Conservation (phyloP, 2,113 vertebrate species). For the Orthonyx spaldingii region DNA sequence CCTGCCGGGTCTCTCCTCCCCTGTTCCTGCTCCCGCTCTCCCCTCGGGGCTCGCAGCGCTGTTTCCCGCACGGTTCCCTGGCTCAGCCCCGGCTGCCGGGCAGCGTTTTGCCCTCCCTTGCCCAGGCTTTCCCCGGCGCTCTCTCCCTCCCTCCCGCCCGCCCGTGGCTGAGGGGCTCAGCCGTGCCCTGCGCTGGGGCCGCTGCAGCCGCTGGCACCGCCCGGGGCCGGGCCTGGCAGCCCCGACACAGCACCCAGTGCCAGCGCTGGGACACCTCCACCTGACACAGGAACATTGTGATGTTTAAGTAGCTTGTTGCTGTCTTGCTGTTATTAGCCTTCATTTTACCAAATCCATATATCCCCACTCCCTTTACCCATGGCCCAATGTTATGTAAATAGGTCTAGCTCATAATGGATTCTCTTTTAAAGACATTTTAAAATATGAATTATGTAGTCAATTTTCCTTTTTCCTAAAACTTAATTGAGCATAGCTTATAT, state of each 20-base stretch:
- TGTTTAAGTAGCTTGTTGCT: not conserved
- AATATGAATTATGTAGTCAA: not conserved
- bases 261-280: accelerated
- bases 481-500: not conserved
- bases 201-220: not conserved
- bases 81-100: not conserved
- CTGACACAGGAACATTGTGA: no score
- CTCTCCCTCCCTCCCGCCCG: not conserved
- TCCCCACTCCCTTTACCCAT: not conserved
- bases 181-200: not conserved
- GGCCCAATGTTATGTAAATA: not conserved
- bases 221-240: not conserved
- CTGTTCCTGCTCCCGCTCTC: not conserved
- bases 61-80: not conserved
- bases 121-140: not conserved
- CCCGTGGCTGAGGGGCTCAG: not conserved
- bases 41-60: not conserved
- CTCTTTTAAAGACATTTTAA: not conserved
- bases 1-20: not conserved
- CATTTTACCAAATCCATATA: not conserved
- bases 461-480: not conserved
- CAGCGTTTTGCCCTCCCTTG: not conserved
- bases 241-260: accelerated
- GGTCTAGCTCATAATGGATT: not conserved
- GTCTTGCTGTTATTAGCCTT: not conserved